Base-by-base conservation (phyloP, 2,888 invertebrate genomes). In the Aporophyla lueneburgensis region DNA sequence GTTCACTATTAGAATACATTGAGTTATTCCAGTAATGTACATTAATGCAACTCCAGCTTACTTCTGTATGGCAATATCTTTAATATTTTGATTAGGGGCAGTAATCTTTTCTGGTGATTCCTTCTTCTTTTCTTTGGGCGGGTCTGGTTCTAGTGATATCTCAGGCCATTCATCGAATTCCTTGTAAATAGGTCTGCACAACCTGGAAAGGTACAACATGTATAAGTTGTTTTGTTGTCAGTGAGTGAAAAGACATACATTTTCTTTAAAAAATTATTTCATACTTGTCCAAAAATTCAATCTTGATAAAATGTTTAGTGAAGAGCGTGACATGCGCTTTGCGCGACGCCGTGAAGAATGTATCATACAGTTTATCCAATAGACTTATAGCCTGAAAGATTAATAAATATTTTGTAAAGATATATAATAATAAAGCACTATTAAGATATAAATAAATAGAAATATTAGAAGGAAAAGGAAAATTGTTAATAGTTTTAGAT, bases 301-400 rank as follows among this genome's bases (percentile, higher is more conserved):
- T 97, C 96, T 98, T 98, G 91, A 98, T 97, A 93, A 97, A 98
- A 89, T 97, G 97, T 91, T 97, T 97, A 94, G 97, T 97, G 89
- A 98, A 96, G 92, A 96, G 95, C 90, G 96, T 97, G 92, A 97
- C 96, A 93, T 97, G 97, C 88, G 97, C 95, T 94, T 97, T 97
- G 93, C 94, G 95, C 86, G 94, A 94, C 90, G 95, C 93, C 93
- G 93, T 92, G 95, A 96, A 95, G 92, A 97, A 95, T 88, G 97
- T 96, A 89, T 96, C 96, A 93, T 97, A 97, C 92, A 98, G 97
- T 95, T 97, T 98, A 93, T 97, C 97, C 91, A 98, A 97, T 93
- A 97, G 97, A 93, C 94, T 95, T 95, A 97, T 95, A 91, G 97
- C 97, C 96, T 97, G 97, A 95, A 96, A 96, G 91, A 94, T 93